These are phyloP conservation scores for Heliothis peltigera DNA, from an alignment of 2,888 invertebrate species.

Conservation along the genomic window DNA sequence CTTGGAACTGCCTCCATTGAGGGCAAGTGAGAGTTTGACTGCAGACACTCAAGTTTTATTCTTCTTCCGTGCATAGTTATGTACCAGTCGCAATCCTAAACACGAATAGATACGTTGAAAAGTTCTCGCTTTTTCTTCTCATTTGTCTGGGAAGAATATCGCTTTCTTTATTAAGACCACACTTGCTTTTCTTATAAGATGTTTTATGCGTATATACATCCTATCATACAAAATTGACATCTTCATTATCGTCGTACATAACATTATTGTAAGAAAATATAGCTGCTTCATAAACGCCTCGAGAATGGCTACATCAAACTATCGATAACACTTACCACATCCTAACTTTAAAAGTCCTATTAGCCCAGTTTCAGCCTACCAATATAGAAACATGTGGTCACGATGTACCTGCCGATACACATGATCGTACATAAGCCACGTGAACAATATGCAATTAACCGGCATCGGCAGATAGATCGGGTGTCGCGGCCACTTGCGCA, in stretches of 20 bases:
- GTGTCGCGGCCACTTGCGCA: constrained; percentile 55
- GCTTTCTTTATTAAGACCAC: no score
- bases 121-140: no score
- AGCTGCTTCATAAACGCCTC: background rate
- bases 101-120: no score
- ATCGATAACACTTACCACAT: constrained; percentile 15
- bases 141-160: no score
- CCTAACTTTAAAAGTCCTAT: constrained; percentile 2
- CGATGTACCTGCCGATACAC: constrained; percentile 11
- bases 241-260: background rate
- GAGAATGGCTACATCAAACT: background rate
- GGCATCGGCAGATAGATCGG: constrained; percentile 39
- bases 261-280: background rate
- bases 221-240: background rate
- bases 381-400: constrained; percentile 35
- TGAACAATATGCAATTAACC: constrained; percentile 51
- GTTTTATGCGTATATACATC: no score
- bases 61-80: background rate
- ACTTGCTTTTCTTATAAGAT: no score
- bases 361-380: constrained; percentile 14
- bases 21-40: constrained; percentile 46
- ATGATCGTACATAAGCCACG: constrained; percentile 36
- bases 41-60: background rate
- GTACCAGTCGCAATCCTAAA: background rate
- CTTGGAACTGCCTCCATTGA: constrained; percentile 39